Evolutionary conservation across 2,888 invertebrate genomes (phyloP).

Genomic region (Acrobasis consociella): DNA sequence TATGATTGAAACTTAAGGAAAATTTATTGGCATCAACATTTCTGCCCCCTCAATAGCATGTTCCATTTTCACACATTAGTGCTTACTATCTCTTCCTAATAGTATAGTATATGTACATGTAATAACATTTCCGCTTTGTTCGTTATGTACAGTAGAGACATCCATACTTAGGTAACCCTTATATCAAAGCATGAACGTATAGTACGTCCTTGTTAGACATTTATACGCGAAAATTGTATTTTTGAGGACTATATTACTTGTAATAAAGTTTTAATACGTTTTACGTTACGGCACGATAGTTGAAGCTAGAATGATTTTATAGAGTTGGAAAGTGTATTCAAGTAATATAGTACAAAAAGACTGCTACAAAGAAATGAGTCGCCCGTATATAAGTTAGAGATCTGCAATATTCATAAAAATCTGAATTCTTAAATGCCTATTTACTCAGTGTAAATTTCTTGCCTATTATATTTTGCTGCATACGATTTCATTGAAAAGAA

Average conservation of each 20-base stretch:
- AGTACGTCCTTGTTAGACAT: constrained; percentile 24
- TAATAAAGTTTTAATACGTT: too few species aligned
- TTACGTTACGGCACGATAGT: too few species aligned
- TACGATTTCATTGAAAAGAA: too few species aligned
- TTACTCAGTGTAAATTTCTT: too few species aligned
- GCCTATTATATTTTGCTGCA: too few species aligned
- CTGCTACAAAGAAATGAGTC: neutral
- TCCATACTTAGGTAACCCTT: constrained; percentile 29
- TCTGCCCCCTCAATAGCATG: constrained; percentile 46
- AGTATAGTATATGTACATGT: constrained; percentile 31
- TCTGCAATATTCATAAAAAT: too few species aligned
- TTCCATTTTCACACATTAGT: constrained; percentile 35
- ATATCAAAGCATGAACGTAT: constrained; percentile 32
- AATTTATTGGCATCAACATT: constrained; percentile 30
- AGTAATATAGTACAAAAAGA: neutral
- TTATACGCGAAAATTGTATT: neutral
- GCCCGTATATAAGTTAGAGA: neutral
- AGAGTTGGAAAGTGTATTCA: neutral
- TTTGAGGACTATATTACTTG: too few species aligned
- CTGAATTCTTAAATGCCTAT: too few species aligned
- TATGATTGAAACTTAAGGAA: neutral
- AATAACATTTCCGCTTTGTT: constrained; percentile 35
- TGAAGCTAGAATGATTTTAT: too few species aligned
- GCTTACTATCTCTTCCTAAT: constrained; percentile 33
- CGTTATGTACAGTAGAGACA: constrained; percentile 29